Conservation (phyloP, 2,888 invertebrate genomes). For the Xanthostigma xanthostigma region DNA sequence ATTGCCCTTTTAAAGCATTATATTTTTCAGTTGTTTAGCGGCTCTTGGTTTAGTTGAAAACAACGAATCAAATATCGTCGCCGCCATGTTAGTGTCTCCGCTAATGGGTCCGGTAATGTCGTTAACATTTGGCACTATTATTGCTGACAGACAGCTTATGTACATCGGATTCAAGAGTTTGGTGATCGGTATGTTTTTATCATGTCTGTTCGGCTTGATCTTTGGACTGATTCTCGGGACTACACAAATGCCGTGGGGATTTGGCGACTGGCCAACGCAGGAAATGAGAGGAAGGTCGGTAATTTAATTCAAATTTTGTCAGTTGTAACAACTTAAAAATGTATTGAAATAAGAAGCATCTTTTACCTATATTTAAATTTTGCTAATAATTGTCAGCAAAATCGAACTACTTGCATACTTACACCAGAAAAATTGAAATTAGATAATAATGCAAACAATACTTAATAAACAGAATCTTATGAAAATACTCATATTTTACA, state of each 20-base stretch:
- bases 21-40: slow-evolving; percentile 49
- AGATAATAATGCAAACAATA: no score
- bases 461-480: not conserved
- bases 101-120: slow-evolving; percentile 78
- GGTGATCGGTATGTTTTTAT: slow-evolving; percentile 54
- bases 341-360: not conserved
- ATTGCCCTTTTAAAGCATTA: no score
- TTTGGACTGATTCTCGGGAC: slow-evolving; percentile 60
- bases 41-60: slow-evolving; percentile 72
- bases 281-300: slow-evolving; percentile 61
- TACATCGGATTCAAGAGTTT: slow-evolving; percentile 55
- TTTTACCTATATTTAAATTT: not conserved
- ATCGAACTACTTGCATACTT: no score
- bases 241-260: slow-evolving; percentile 62
- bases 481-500: not conserved
- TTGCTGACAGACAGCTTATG: slow-evolving; percentile 54
- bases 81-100: slow-evolving; percentile 62
- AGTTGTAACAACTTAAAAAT: not conserved
- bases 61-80: slow-evolving; percentile 66
- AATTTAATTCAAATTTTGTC: slow-evolving; percentile 8
- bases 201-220: slow-evolving; percentile 62
- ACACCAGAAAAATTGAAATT: no score
- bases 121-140: slow-evolving; percentile 69
- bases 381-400: no score
- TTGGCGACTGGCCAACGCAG: slow-evolving; percentile 60